Evolutionary conservation across 2,888 invertebrate species (phyloP).

Genomic region (Pristionchus arcanus): DNA sequence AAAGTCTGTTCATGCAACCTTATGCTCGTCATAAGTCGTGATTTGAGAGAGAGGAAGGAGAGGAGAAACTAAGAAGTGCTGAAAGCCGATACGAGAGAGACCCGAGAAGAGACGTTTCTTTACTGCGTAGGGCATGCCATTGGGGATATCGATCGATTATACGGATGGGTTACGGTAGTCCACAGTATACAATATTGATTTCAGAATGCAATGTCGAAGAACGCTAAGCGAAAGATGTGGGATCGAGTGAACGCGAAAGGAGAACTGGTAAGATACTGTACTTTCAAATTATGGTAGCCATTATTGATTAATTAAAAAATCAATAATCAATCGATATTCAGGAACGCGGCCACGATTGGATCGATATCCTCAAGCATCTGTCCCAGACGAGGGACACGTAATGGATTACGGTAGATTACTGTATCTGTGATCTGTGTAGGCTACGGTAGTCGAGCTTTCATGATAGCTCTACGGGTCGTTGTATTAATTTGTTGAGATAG

Average conservation of each 20-base stretch:
- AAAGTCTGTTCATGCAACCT: background rate
- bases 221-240: slow-evolving; percentile 53
- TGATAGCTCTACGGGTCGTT: background rate
- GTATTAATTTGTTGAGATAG: background rate
- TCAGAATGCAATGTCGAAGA: slow-evolving; percentile 35
- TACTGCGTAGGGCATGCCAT: slow-evolving; percentile 35
- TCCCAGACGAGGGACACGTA: slow-evolving; percentile 46
- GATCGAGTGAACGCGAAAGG: slow-evolving; percentile 34
- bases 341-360: slow-evolving; percentile 54
- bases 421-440: slow-evolving; percentile 3
- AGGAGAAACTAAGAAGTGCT: slow-evolving; percentile 42
- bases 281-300: background rate
- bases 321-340: background rate
- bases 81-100: slow-evolving; percentile 28
- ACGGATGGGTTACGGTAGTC: background rate
- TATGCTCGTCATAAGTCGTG: slow-evolving; percentile 16
- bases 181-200: background rate
- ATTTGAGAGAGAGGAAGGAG: background rate
- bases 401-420: slow-evolving; percentile 41
- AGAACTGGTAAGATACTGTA: slow-evolving; percentile 16
- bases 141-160: background rate
- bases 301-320: too few relatives aligned
- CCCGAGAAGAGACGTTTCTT: background rate
- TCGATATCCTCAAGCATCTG: slow-evolving; percentile 52
- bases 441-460: background rate